Base-by-base conservation (phyloP, 2,888 invertebrate species). In the Agrotis exclamationis region DNA sequence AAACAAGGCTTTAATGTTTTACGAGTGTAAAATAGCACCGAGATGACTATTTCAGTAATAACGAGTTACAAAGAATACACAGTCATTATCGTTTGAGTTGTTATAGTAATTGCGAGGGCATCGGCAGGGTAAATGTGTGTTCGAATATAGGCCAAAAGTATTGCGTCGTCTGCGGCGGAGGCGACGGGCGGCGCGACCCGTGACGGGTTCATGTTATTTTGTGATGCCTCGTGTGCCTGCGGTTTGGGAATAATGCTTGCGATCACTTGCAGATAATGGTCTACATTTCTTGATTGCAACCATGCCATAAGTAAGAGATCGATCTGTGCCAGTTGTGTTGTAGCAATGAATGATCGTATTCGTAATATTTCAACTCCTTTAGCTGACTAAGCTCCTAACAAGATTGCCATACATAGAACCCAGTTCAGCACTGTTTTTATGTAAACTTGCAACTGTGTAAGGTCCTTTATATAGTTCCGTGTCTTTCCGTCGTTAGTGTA, bases 131-230 rank as follows among this genome's bases (percentile, higher is more conserved):
- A 88, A 89, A 89, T 85, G 87, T 84, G 87, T 91, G 83, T 82
- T 88, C 79, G 86, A 90, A 95, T 93, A 89, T 95, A 93, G 94
- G 95, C 86, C 93, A 93, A 88, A 92, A 90, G 90, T 90, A 92
- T 88, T 91, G 87, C 89, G 85, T 87, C 84, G 83, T 74, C 60
- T 59, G 51, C 54, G 64, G 28, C 45, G n/a, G 50, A 63, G 58
- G 9, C 18, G 18, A 22, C 58, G 56, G 60, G 39, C 39, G 64
- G 70, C 64, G 87, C 85, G 87, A 89, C 87, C 89, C 88, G 87
- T 87, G 90, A 89, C 88, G 89, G 87, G 91, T 92, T 93, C 92
- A 93, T 92, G 93, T 92, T 95, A 95, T 94, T 94, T 92, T 89
- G 92, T 92, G 90, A 92, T 89, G 88, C 86, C 88, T 90, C 90